Percentiles rank a stretch among this genome's conserved stretches.
Conservation (phyloP, 2,797 vertebrate species). For the Myripristis murdjan region DNA sequence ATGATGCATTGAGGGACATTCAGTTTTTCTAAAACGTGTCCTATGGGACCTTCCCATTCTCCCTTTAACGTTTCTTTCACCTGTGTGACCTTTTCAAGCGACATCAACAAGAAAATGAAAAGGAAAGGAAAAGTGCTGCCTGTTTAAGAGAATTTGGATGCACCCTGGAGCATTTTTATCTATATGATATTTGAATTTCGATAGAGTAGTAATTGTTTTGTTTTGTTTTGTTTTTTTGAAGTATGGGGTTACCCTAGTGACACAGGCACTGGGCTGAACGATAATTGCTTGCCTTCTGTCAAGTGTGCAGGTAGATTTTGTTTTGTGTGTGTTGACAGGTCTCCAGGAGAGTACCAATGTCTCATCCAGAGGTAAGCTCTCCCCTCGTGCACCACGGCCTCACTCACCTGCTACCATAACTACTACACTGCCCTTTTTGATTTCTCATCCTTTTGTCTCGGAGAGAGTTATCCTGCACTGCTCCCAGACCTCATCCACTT, state of each 20-base stretch:
- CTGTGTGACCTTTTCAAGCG: too few species aligned
- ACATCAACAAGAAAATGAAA: too few species aligned
- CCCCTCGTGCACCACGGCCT: conserved; percentile 19
- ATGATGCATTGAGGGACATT: too few species aligned
- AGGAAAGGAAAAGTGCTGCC: too few species aligned
- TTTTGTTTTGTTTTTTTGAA: background rate
- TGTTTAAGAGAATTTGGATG: too few species aligned
- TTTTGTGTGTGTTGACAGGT: conserved; percentile 80
- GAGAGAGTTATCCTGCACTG: conserved; percentile 84
- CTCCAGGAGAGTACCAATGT: conserved; percentile 86
- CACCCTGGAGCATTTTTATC: background rate
- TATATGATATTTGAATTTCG: background rate
- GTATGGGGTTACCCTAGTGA: conserved; percentile 9
- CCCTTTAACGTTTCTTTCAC: too few species aligned
- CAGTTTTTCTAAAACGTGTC: too few species aligned
- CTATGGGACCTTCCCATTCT: too few species aligned
- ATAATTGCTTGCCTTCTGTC: background rate
- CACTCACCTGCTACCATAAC: conserved; percentile 66
- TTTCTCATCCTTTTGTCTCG: conserved; percentile 87
- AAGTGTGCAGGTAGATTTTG: conserved; percentile 30
- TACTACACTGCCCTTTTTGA: conserved; percentile 84
- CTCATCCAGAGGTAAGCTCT: conserved; percentile 87
- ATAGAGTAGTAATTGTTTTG: background rate
- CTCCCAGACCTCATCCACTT: conserved; percentile 93
- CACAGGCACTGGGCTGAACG: background rate